These are phyloP conservation scores for Buphagus erythrorhynchus DNA, from an alignment of 2,797 vertebrate species.

Conservation along the genomic window DNA sequence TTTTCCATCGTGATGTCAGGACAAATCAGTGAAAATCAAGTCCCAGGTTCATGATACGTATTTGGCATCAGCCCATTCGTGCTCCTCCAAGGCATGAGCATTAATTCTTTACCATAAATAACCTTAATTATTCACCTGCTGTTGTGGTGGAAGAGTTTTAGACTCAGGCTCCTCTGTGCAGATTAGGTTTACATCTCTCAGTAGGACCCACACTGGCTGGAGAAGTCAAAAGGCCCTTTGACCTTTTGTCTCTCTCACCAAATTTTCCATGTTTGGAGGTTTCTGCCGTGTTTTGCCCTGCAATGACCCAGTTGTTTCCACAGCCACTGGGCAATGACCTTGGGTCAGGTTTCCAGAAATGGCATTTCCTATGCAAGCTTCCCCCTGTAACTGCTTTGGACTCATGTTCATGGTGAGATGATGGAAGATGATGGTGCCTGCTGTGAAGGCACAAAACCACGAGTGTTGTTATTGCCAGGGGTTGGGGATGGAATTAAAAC, in stretches of 20 bases:
- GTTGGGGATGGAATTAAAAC: neutral
- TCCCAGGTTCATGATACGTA: rapidly evolving
- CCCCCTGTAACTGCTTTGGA: neutral
- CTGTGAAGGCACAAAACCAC: neutral
- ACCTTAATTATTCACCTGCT: neutral
- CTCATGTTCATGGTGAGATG: rapidly evolving
- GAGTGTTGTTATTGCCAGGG: rapidly evolving
- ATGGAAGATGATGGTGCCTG: neutral
- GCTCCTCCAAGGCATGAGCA: neutral
- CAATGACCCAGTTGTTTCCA: neutral
- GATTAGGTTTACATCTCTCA: rapidly evolving
- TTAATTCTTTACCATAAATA: neutral
- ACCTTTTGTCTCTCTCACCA: neutral
- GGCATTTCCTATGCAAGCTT: neutral
- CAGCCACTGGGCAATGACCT: neutral
- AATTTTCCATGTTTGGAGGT: neutral
- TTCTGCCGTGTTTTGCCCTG: neutral
- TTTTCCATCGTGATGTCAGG: neutral
- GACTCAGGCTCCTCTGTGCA: neutral
- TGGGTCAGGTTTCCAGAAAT: neutral
- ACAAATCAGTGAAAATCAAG: neutral
- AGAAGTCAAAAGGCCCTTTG: neutral
- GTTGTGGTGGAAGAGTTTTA: neutral
- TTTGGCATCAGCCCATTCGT: rapidly evolving
- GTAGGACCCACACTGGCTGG: rapidly evolving